Percentiles rank a stretch among this genome's conserved stretches.
phyloP scores from a whole-genome alignment of 2,113 vertebrate genomes.

The Atherinomorus stipes region DNA sequence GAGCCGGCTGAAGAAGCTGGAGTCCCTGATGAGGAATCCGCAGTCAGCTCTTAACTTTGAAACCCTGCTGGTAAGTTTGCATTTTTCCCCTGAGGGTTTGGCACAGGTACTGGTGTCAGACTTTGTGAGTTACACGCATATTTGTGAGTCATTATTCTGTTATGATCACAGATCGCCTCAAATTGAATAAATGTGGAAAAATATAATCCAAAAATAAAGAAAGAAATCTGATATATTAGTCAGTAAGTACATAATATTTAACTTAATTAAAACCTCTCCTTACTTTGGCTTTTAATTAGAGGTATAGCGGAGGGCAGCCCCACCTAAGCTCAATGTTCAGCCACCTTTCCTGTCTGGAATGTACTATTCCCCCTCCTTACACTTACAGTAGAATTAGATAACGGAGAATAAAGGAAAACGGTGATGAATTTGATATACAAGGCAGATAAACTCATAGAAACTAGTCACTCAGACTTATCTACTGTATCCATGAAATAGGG shows the following conservation, averaged over 20 bases:
- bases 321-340: slow-evolving; percentile 20
- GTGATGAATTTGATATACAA: neutral
- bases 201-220: too few relatives aligned
- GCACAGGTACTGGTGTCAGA: neutral
- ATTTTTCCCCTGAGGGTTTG: neutral
- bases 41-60: slow-evolving; percentile 91
- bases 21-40: slow-evolving; percentile 88
- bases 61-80: slow-evolving; percentile 90
- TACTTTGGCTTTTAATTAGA: slow-evolving; percentile 21
- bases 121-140: neutral
- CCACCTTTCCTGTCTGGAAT: slow-evolving; percentile 1
- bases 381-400: neutral
- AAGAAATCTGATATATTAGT: too few relatives aligned
- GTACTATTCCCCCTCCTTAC: neutral
- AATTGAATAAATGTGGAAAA: too few relatives aligned
- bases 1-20: slow-evolving; percentile 88
- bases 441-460: neutral
- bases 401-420: neutral
- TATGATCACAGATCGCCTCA: neutral
- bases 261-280: neutral
- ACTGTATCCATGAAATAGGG: neutral
- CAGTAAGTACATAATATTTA: too few relatives aligned
- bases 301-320: slow-evolving; percentile 8
- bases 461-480: neutral
- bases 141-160: neutral